Base-by-base conservation (phyloP, 2,113 vertebrate species). In the Chaetodon auriga region DNA sequence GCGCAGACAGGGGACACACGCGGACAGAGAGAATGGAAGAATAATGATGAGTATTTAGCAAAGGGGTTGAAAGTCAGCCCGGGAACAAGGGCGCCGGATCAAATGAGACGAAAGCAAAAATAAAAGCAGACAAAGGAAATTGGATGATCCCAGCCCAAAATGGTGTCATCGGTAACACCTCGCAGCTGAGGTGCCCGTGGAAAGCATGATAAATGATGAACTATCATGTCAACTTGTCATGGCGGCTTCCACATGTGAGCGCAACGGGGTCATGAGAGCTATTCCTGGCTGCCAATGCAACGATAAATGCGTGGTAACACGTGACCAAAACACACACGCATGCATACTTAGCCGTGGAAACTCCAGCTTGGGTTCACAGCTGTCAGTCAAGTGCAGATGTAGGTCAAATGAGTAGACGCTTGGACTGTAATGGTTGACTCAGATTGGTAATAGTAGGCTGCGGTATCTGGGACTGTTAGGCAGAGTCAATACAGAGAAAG, bases 301-400 rank as follows among this genome's bases (percentile, higher is more conserved):
- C 12, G 75, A 82, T 61, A 82, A 78, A 73, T 57, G 71, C 30
- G 81, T 0, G 1, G 23, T 41, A 68, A 43, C 81, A 55, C 15
- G 25, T 19, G 58, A 78, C 68, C 30, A 48, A 54, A 55, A 68
- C 38, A 57, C 41, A 57, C 49, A 58, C n/a, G 48, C 71, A 75
- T 21, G 11, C 21, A 72, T 23, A 68, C n/a, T 62, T 48, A 60
- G 79, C 54, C 66, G 35, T 74, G 46, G 18, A 80, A 30, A 68
- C 23, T 85, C 21, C 25, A 12, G 71, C 68, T 78, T n/a, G 25
- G 69, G 46, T 7, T 78, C 76, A 63, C 83, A 74, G 78, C 84
- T 84, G 88, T 79, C 85, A 84, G 81, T 90, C 80, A 82, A 55
- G 77, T 78, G 70, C 7, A 87, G 82, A 90, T 86, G 70, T 82